These are phyloP conservation scores for Pteria penguin DNA, from an alignment of 2,888 invertebrate genomes.

Conservation along the genomic window DNA sequence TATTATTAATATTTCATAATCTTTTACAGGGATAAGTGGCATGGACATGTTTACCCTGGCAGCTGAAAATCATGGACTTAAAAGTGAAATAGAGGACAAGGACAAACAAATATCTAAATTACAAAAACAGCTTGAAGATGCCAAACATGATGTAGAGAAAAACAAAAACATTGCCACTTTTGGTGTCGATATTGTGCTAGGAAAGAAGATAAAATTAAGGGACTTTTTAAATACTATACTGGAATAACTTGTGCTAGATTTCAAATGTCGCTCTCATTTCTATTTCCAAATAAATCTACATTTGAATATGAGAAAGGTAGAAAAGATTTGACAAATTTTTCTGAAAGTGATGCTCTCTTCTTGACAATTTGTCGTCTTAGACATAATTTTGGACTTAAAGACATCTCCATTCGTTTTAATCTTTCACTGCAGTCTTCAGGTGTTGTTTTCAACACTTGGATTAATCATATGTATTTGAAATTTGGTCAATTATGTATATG, in stretches of 20 bases:
- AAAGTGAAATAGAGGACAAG: too few relatives aligned
- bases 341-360: slow-evolving; percentile 34
- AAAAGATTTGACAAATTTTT: slow-evolving; percentile 10
- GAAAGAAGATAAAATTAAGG: background rate
- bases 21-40: slow-evolving; percentile 21
- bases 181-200: background rate
- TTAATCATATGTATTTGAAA: slow-evolving; percentile 44
- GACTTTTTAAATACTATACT: slow-evolving; percentile 31
- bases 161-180: too few relatives aligned
- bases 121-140: too few relatives aligned
- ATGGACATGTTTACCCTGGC: slow-evolving; percentile 25
- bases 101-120: too few relatives aligned
- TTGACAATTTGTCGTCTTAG: slow-evolving; percentile 26
- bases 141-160: too few relatives aligned
- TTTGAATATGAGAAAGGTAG: slow-evolving; percentile 11
- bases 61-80: background rate
- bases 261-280: slow-evolving; percentile 35
- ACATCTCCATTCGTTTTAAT: slow-evolving; percentile 30
- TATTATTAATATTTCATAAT: background rate
- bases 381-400: slow-evolving; percentile 31
- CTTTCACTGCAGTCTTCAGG: slow-evolving; percentile 34
- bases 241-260: slow-evolving; percentile 26
- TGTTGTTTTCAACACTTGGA: slow-evolving; percentile 38
- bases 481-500: slow-evolving; percentile 44
- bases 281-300: slow-evolving; percentile 14